These are phyloP conservation scores for Candoia aspera DNA, from an alignment of 2,113 vertebrate genomes.

Conservation along the genomic window DNA sequence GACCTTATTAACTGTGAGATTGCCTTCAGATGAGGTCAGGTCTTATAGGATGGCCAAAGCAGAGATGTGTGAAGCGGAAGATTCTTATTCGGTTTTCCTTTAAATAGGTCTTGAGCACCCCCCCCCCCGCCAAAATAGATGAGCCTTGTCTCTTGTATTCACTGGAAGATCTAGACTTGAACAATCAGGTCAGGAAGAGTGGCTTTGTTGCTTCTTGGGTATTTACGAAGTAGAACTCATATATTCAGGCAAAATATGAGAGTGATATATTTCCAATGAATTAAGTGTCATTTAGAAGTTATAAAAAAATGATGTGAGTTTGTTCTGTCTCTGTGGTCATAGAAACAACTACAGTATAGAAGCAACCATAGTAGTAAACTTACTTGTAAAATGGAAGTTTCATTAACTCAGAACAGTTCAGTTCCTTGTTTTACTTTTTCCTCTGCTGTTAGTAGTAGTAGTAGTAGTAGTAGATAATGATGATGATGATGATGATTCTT, in stretches of 20 bases:
- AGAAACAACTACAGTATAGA: neutral
- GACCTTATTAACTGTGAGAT: conserved; percentile 52
- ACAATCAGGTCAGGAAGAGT: conserved; percentile 7
- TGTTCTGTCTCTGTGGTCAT: neutral
- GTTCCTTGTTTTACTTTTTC: neutral
- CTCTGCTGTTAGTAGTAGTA: neutral
- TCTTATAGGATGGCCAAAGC: conserved; percentile 16
- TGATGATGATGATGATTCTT: too few species aligned
- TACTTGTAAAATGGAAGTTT: neutral
- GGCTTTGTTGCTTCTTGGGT: neutral
- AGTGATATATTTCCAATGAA: neutral
- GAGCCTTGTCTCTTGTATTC: conserved; percentile 1
- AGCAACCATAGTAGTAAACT: neutral
- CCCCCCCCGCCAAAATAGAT: neutral
- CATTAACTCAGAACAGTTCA: neutral
- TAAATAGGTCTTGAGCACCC: neutral
- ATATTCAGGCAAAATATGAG: neutral
- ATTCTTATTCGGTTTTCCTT: neutral
- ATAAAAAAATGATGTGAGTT: neutral
- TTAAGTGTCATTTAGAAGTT: neutral
- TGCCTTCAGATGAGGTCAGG: conserved; percentile 44
- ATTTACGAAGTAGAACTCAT: neutral
- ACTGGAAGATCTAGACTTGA: neutral
- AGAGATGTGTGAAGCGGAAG: conserved; percentile 14
- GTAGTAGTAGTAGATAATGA: too few species aligned